Evolutionary conservation across 2,888 invertebrate species (phyloP).

Genomic region (Girardia tigrina): DNA sequence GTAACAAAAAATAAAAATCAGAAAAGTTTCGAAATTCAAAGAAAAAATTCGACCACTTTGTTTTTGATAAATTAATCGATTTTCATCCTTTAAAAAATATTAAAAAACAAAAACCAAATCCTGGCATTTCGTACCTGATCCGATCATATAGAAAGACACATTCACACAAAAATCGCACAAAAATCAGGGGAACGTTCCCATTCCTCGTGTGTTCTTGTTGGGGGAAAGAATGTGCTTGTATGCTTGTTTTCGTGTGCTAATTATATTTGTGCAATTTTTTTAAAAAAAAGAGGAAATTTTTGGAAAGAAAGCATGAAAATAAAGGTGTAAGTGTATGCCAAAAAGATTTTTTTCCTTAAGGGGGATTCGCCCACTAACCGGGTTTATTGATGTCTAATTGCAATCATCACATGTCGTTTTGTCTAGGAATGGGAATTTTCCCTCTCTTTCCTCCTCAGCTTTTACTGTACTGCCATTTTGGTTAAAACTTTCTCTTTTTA

Average conservation of each 20-base stretch:
- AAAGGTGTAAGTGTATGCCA: too few relatives aligned
- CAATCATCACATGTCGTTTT: not conserved
- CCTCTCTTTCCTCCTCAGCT: too few relatives aligned
- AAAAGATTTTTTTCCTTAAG: too few relatives aligned
- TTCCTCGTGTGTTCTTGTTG: not conserved
- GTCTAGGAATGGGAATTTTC: not conserved
- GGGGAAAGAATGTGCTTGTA: not conserved
- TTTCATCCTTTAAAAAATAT: not conserved
- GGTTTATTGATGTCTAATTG: not conserved
- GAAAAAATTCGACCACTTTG: not conserved
- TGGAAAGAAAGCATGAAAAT: not conserved
- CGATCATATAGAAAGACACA: too few relatives aligned
- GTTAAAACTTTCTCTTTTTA: too few relatives aligned
- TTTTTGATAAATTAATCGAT: not conserved
- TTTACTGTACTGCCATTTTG: too few relatives aligned
- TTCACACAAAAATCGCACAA: not conserved
- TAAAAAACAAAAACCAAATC: too few relatives aligned
- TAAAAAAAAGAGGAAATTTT: not conserved
- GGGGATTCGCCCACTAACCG: too few relatives aligned
- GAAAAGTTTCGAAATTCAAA: slow-evolving; percentile 10
- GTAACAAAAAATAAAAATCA: not conserved
- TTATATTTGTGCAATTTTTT: not conserved
- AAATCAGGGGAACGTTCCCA: too few relatives aligned
- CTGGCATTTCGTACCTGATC: not conserved
- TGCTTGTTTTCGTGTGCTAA: not conserved